Base-by-base conservation (phyloP, 2,797 vertebrate species). In the Tenualosa thibaudeaui region DNA sequence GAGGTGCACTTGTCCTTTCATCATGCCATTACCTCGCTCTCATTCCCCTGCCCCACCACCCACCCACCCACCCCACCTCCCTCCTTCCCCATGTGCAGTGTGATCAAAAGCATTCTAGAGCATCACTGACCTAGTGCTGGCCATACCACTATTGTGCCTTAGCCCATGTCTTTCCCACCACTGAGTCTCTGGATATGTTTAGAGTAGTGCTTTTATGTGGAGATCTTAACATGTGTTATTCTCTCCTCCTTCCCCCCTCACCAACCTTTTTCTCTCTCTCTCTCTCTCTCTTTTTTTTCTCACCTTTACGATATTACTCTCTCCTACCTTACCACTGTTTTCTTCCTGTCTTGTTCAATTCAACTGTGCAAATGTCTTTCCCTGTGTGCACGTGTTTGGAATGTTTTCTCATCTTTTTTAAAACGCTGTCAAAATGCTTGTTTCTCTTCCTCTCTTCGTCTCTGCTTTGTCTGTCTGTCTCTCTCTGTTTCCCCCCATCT, bases 391-490 rank as follows among this genome's bases (percentile, higher is more conserved):
- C 15, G 37, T 78, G 40, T 78, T 46, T 78, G 71, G 71, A 78
- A 22, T 78, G 71, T 43, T 46, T 78, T 22, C 71, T 78, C 40
- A 46, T 78, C 71, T 78, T 22, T 71, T 71, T 78, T 78, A 9
- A 78, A 78, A 78, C 22, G 53, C 31, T 46, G n/a, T 60, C 60
- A 60, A 83, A 37, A 17, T 37, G 43, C 88, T 82, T 65, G 78
- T 31, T 46, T 46, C 31, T 71, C 82, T 82, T 71, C 81, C 60
- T 82, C 82, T 82, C 53, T 82, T 43, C 85, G 78, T 91, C 81
- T 86, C 88, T 94, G 92, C 93, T 94, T 86, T 81, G 88, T 93
- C 87, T 89, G 90, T 93, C 81, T 90, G 92, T 93, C 86, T 65
- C 2, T 60, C 6, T 22, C 17, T 53, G 1, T 78, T 37, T 22